Conservation (phyloP, 2,113 vertebrate genomes). For the Loxodonta africana region DNA sequence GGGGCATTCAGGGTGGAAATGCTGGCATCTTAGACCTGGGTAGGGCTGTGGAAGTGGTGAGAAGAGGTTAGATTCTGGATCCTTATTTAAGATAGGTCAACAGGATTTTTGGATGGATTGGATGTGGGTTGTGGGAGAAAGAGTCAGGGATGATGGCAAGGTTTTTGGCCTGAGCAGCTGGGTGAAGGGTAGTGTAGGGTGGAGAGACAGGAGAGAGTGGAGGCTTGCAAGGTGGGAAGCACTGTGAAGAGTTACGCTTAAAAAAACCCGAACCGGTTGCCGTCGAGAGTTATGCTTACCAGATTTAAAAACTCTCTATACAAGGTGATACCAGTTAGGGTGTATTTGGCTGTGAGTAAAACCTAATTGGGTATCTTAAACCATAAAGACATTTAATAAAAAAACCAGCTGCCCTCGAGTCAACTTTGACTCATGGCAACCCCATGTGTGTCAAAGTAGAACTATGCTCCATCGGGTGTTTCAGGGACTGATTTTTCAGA, state of each 20-base stretch:
- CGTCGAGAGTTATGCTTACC: background rate
- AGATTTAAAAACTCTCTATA: fast-evolving
- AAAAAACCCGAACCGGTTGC: too few species aligned
- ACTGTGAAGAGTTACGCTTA: background rate
- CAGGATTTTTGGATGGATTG: background rate
- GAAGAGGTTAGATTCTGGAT: background rate
- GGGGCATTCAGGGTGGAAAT: background rate
- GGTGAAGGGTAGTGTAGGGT: background rate
- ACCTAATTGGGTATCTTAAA: background rate
- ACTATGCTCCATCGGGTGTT: background rate
- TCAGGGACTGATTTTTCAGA: background rate
- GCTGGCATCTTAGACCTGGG: background rate
- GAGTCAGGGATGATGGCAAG: too few species aligned
- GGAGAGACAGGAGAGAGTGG: background rate
- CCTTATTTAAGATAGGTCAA: background rate
- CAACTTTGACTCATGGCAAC: too few species aligned
- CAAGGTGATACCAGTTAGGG: too few species aligned
- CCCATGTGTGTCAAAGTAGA: background rate
- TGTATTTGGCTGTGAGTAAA: background rate
- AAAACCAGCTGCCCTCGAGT: too few species aligned
- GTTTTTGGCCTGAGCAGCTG: background rate
- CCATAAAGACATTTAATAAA: background rate
- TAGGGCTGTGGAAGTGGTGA: background rate
- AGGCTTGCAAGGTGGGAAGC: background rate
- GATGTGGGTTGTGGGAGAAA: background rate